These are phyloP conservation scores for Galemys pyrenaicus DNA, from an alignment of 2,113 vertebrate genomes.

Conservation along the genomic window DNA sequence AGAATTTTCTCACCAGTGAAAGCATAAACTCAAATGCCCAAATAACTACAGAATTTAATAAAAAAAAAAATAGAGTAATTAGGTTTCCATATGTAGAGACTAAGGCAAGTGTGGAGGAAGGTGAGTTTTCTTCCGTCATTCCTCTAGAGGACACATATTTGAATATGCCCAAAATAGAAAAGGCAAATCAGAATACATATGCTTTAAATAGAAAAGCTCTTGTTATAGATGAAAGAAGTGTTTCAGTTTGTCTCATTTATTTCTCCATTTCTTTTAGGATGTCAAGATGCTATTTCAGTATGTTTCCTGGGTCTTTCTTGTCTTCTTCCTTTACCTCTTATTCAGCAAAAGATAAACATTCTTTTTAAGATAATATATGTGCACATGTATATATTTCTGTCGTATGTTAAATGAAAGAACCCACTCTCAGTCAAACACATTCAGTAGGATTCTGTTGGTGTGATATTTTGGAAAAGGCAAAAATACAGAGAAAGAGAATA, in stretches of 20 bases:
- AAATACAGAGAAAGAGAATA: background rate
- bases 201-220: constrained; percentile 51
- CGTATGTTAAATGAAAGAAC: constrained; percentile 5
- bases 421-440: background rate
- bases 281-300: background rate
- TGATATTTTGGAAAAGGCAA: constrained; percentile 10
- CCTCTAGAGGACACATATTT: constrained; percentile 38
- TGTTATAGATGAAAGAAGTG: background rate
- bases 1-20: background rate
- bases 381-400: background rate
- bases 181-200: constrained; percentile 16
- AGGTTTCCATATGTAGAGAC: background rate
- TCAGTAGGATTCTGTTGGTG: background rate
- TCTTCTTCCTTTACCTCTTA: background rate
- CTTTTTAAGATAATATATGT: background rate
- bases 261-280: background rate
- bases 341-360: constrained; percentile 29
- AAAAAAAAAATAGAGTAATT: constrained; percentile 48
- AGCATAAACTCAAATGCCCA: constrained; percentile 35
- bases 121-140: background rate
- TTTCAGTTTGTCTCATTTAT: background rate
- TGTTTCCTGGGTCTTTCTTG: background rate
- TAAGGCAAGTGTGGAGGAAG: background rate
- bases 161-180: constrained; percentile 64
- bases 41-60: constrained; percentile 41